Conservation (phyloP, 1,140 invertebrate genomes). For the Caerostris extrusa region DNA sequence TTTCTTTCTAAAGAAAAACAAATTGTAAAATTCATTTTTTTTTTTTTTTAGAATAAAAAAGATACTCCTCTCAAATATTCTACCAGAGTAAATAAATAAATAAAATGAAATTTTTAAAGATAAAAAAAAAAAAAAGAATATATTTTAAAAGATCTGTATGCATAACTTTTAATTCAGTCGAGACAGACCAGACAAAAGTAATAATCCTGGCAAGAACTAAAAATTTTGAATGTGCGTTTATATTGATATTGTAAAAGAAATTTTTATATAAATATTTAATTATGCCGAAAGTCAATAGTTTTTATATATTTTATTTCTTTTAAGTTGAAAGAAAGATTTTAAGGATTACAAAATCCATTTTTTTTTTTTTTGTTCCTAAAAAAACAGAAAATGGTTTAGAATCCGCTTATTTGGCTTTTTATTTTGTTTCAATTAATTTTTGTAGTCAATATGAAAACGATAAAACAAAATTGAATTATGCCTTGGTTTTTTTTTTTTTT, state of each 20-base stretch:
- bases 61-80: too few relatives aligned
- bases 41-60: background rate
- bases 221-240: background rate
- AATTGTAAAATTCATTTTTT: too few relatives aligned
- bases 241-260: background rate
- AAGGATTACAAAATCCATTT: background rate
- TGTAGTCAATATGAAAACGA: background rate
- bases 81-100: too few relatives aligned
- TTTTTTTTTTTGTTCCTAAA: background rate
- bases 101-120: background rate
- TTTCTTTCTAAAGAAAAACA: background rate
- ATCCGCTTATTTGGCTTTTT: background rate
- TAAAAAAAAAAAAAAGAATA: background rate
- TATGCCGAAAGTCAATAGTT: background rate
- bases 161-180: background rate
- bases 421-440: background rate
- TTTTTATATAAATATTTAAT: constrained; percentile 23
- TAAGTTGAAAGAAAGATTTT: background rate
- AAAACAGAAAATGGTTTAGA: too few relatives aligned
- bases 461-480: background rate
- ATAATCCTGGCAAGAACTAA: background rate
- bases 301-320: background rate
- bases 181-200: background rate
- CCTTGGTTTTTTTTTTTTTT: too few relatives aligned
- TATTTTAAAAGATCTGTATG: background rate